Evolutionary conservation across 2,888 invertebrate species (phyloP), one percentile per base, ranked within the genome.

Genomic region (Machimus atricapillus): DNA sequence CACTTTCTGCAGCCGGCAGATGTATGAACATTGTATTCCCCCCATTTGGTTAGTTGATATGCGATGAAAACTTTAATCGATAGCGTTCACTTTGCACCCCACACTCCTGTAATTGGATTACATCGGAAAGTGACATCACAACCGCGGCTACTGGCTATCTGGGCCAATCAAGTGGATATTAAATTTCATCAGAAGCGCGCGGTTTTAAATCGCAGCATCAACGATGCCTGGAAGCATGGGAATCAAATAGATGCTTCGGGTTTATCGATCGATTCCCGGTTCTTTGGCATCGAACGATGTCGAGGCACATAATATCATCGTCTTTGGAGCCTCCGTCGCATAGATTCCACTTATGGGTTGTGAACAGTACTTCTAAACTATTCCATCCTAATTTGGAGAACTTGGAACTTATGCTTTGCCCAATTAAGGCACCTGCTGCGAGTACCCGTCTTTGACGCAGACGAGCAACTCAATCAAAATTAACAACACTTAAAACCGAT

Each of bases 31-130:
- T 52, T 52, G n/a, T 52, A 31, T 34, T n/a, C 23, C 23, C 8
- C 7, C 34, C 78, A 23, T 9, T 37, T n/a, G 2, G 37, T 9
- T 66, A 76, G 27, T 34, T 82, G 82, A 66, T 58, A 58, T 82
- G 82, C 6, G 82, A 19, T 82, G 82, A 66, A 82, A 82, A 82
- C 56, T 58, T 76, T 23, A 82, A 82, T 82, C 82, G 82, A 82
- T 82, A 82, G 34, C 82, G 37, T 56, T 82, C 66, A 66, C 52
- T 58, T 66, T 58, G 52, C n/a, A 12, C 19, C 23, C 40, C 43
- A 58, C 58, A 58, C 19, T 66, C 27, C n/a, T 52, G 58, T 82
- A 82, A 82, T 82, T 82, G 82, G 82, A 82, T 82, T 82, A 82
- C 82, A 66, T n/a, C 34, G 52, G 66, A 27, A 58, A 82, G 82